Evolutionary conservation across 2,113 vertebrate species (phyloP).

Genomic region (Aphyosemion australe): DNA sequence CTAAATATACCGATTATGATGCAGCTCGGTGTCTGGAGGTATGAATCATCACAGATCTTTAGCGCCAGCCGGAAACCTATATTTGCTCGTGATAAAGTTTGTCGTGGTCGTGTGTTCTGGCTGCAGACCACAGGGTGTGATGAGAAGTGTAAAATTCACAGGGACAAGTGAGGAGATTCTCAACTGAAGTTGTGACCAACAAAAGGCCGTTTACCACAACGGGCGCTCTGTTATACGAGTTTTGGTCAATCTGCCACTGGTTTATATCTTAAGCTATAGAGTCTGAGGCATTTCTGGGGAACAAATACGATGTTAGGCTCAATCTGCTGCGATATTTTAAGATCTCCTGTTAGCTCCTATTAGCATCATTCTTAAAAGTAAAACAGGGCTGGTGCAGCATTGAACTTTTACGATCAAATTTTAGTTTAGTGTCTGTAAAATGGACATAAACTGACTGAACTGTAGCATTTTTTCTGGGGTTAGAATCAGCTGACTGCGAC

Average conservation of each 20-base stretch:
- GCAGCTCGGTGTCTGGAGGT: slow-evolving; percentile 24
- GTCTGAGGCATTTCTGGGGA: no score
- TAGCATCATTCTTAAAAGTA: no score
- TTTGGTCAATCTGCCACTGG: no score
- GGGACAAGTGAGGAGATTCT: neutral
- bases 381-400: no score
- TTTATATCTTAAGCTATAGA: no score
- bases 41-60: slow-evolving; percentile 59
- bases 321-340: no score
- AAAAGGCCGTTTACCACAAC: neutral
- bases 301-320: no score
- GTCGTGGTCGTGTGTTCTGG: slow-evolving; percentile 25
- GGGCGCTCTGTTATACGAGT: neutral
- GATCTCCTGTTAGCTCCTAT: neutral
- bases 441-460: no score
- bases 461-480: no score
- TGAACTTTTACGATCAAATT: no score
- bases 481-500: no score
- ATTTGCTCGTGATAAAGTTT: slow-evolving; percentile 56
- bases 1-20: slow-evolving; percentile 55
- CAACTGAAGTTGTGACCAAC: neutral
- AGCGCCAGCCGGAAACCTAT: slow-evolving; percentile 39
- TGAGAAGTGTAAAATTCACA: slow-evolving; percentile 4
- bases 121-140: slow-evolving; percentile 35
- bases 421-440: no score